Evolutionary conservation across 2,797 vertebrate genomes (phyloP).

Genomic region (Spheniscus humboldti): DNA sequence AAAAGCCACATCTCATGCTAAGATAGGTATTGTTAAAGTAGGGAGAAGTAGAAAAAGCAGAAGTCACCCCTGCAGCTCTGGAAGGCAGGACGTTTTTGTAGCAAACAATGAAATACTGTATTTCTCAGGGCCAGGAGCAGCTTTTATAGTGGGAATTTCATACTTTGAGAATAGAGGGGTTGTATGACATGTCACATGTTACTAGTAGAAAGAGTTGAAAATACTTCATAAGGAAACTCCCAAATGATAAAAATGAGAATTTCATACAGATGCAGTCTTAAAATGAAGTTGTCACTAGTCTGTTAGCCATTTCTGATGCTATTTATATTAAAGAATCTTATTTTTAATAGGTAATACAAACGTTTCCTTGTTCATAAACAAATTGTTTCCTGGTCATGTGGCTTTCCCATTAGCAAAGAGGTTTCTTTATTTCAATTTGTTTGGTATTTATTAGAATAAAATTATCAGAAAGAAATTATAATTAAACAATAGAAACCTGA

Average conservation of each 20-base stretch:
- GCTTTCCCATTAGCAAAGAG: background rate
- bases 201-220: background rate
- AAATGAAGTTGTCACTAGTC: background rate
- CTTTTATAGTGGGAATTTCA: background rate
- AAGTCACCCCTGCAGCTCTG: background rate
- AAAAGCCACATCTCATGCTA: background rate
- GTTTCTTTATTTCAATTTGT: background rate
- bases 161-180: background rate
- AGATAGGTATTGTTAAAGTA: background rate
- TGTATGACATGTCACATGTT: background rate
- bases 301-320: background rate
- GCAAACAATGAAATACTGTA: background rate
- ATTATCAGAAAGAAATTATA: background rate
- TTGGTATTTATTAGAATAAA: slow-evolving; percentile 13
- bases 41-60: background rate
- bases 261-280: background rate
- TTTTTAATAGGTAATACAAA: background rate
- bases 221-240: background rate
- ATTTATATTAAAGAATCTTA: background rate
- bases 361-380: background rate
- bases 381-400: background rate
- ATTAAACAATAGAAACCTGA: background rate
- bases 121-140: background rate
- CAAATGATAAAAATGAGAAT: background rate
- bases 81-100: background rate